Evolutionary conservation across 2,797 vertebrate genomes (phyloP).

Genomic region (Helostoma temminkii): DNA sequence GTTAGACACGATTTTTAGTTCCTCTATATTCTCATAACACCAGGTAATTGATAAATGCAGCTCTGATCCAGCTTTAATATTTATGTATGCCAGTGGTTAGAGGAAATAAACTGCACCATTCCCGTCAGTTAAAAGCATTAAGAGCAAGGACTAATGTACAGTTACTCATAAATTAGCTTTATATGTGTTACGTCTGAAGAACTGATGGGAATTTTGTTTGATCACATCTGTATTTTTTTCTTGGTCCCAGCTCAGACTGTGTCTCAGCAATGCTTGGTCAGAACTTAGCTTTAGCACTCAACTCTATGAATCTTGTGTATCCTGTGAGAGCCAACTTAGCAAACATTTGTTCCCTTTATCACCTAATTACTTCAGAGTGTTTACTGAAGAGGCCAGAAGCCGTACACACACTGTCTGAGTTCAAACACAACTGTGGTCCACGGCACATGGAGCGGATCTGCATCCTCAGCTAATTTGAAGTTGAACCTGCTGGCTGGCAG

Average conservation of each 20-base stretch:
- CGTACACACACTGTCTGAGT: slow-evolving; percentile 16
- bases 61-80: no score
- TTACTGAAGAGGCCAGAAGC: slow-evolving; percentile 41
- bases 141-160: no score
- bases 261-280: not conserved
- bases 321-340: slow-evolving; percentile 32
- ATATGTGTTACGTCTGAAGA: no score
- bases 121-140: no score
- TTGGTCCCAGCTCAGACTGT: not conserved
- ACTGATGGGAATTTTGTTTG: not conserved
- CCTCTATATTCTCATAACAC: no score
- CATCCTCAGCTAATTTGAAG: slow-evolving; percentile 61
- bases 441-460: slow-evolving; percentile 46
- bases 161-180: no score
- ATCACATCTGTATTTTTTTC: not conserved
- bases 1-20: no score
- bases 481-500: slow-evolving; percentile 49
- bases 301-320: slow-evolving; percentile 4
- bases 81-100: no score
- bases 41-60: no score
- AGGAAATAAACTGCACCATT: no score
- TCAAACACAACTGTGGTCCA: slow-evolving; percentile 41
- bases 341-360: slow-evolving; percentile 44
- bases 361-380: slow-evolving; percentile 56
- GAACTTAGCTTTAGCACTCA: slow-evolving; percentile 5